Evolutionary conservation across 2,888 invertebrate genomes (phyloP).

Genomic region (Eristalinus aeneus): DNA sequence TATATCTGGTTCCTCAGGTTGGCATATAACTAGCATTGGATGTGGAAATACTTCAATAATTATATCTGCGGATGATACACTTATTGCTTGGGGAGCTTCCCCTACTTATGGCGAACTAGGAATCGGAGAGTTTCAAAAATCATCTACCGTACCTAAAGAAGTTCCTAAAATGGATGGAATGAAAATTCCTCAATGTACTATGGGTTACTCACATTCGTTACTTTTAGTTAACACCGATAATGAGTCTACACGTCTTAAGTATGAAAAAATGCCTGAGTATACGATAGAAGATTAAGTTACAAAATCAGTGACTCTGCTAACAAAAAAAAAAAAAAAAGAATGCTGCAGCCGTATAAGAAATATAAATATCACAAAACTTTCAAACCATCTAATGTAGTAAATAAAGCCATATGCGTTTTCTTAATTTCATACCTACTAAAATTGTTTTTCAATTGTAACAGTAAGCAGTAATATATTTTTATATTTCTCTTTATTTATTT

Average conservation of each 20-base stretch:
- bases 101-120: constrained; percentile 97
- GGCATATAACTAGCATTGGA: constrained; percentile 93
- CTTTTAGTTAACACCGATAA: constrained; percentile 83
- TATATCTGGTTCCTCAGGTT: constrained; percentile 84
- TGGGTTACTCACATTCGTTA: constrained; percentile 93
- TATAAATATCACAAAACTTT: neutral
- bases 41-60: constrained; percentile 92
- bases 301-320: neutral
- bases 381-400: neutral
- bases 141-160: constrained; percentile 93
- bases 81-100: constrained; percentile 96
- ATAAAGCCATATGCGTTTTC: neutral
- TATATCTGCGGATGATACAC: constrained; percentile 93
- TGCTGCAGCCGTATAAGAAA: neutral
- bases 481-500: no score
- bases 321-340: neutral
- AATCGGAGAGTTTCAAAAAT: constrained; percentile 93
- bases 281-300: constrained; percentile 78
- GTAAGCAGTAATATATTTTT: no score
- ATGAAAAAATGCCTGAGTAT: constrained; percentile 82
- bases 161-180: constrained; percentile 88
- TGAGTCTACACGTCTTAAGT: constrained; percentile 82
- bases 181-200: constrained; percentile 88
- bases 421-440: neutral
- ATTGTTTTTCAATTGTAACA: neutral